phyloP scores from a whole-genome alignment of 1,140 invertebrate genomes.

The Palaemon carinicauda region DNA sequence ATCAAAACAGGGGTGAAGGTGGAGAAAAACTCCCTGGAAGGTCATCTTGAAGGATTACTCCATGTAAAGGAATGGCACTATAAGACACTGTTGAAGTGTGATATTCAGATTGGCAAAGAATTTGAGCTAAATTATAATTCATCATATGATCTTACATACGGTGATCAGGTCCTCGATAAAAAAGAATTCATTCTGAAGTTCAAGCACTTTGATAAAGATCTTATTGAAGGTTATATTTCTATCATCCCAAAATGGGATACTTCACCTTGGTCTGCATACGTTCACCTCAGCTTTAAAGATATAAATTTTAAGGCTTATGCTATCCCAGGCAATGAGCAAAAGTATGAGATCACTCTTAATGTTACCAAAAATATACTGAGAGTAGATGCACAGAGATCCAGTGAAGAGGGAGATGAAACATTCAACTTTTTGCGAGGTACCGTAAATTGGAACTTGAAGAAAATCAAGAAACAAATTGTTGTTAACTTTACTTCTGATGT shows the following conservation, averaged over 20 bases:
- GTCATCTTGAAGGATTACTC: not conserved
- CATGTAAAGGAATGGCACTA: constrained; percentile 14
- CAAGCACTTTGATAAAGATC: too few species aligned
- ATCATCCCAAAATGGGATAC: not conserved
- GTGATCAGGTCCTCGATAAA: not conserved
- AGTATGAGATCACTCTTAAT: constrained; percentile 5
- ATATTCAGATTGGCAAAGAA: not conserved
- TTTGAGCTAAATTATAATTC: not conserved
- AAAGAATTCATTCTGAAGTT: too few species aligned
- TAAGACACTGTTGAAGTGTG: not conserved
- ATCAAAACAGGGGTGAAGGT: not conserved
- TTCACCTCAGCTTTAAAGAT: not conserved
- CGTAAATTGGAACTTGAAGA: constrained; percentile 11
- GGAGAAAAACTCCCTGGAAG: not conserved
- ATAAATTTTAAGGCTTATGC: not conserved
- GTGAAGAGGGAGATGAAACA: not conserved
- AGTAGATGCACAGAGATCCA: not conserved
- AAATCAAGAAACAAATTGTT: not conserved
- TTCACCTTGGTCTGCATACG: not conserved
- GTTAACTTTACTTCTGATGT: constrained; percentile 33
- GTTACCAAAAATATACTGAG: not conserved
- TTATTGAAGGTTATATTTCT: not conserved
- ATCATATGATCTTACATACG: not conserved
- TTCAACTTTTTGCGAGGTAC: constrained; percentile 7
- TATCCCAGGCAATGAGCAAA: constrained; percentile 24